Conservation (phyloP, 2,113 vertebrate species). For the Tautogolabrus adspersus region DNA sequence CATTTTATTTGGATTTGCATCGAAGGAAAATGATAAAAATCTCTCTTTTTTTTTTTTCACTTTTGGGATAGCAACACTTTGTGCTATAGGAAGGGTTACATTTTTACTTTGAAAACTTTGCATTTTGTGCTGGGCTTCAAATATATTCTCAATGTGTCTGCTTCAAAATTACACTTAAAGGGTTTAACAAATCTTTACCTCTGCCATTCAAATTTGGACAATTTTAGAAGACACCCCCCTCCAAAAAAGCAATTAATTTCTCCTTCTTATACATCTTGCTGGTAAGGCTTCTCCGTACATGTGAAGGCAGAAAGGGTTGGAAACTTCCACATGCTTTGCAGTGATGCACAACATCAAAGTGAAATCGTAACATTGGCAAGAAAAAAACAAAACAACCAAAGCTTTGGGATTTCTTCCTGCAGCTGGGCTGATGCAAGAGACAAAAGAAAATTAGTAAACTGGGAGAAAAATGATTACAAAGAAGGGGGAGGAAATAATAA, state of each 20-base stretch:
- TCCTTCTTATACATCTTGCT: neutral
- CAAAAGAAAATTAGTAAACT: constrained; percentile 84
- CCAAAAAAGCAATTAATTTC: neutral
- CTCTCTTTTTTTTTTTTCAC: too few species aligned
- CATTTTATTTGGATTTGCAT: too few species aligned
- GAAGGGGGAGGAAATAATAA: constrained; percentile 49
- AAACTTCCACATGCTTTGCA: constrained; percentile 80
- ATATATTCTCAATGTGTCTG: too few species aligned
- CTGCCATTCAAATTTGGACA: too few species aligned
- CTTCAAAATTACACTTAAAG: too few species aligned
- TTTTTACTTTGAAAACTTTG: too few species aligned
- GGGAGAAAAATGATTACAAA: constrained; percentile 54
- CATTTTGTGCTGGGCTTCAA: too few species aligned
- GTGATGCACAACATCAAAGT: constrained; percentile 68
- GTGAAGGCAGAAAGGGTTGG: constrained; percentile 19
- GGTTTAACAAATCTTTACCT: too few species aligned
- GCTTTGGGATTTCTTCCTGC: constrained; percentile 81
- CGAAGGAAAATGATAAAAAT: too few species aligned
- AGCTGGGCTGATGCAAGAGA: constrained; percentile 77
- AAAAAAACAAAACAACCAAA: constrained; percentile 69
- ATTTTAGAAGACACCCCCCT: too few species aligned
- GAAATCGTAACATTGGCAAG: constrained; percentile 45
- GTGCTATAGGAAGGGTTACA: too few species aligned
- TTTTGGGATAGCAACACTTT: too few species aligned
- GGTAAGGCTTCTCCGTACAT: constrained; percentile 79